Base-by-base conservation (phyloP, 1,140 invertebrate genomes). In the Acromyrmex charruanus region DNA sequence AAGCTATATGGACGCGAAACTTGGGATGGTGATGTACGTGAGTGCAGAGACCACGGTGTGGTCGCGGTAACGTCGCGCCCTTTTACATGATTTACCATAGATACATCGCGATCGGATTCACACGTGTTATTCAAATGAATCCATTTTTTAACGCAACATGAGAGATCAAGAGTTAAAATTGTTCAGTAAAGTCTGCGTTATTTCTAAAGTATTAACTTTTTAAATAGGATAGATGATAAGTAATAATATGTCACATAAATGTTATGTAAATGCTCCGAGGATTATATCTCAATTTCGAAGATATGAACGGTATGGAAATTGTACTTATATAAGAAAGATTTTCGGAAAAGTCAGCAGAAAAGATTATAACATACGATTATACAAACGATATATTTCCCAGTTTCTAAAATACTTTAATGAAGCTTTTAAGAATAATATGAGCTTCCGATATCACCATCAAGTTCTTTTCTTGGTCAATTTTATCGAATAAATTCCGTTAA, bases 11-110 rank as follows among this genome's bases (percentile, higher is more conserved):
- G 65, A 72, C 35, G 55, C 75, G 87, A 74, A 85, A 85, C 65
- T 86, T 86, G 77, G 82, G 80, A 84, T 69, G 69, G 80, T 84
- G 80, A 84, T 84, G 25, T 84, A 84, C 80, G 55, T 61, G 79
- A 16, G 16, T 44, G 65, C 25, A 35, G 69, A 25, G 80, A 14
- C 25, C 16, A 28, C 77, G 71, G 18, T 68, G 61, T 12, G 63
- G 14, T 44, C 31, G 14, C 79, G 68, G 7, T 74, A 74, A 82
- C 80, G 59, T 82, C 69, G 25, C n/a, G 44, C 25, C 61, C 39
- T 65, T 65, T 49, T 49, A 77, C 55, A 9, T 6, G 21, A 39
- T 61, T 35, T 39, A 35, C 51, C 35, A 59, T 39, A 59, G 55
- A 77, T 77, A 28, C 35, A 61, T 61, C n/a, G 28, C 12, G 51